Base-by-base conservation (phyloP, 2,113 vertebrate species). In the Dolichallabes microphthalmus region DNA sequence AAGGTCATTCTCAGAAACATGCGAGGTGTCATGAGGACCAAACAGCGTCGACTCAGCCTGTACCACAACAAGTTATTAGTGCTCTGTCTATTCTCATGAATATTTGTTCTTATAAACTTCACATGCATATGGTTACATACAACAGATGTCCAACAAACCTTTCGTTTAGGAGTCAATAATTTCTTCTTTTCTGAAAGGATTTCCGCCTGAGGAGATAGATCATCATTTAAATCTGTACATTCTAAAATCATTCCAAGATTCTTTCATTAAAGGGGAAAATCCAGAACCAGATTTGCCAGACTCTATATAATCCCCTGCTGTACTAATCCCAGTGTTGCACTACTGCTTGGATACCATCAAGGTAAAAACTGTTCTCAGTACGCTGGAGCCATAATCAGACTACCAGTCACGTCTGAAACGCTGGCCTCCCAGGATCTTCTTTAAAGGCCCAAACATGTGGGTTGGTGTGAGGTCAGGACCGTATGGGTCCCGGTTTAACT, bases 21-120 rank as follows among this genome's bases (percentile, higher is more conserved):
- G 95, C 57, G 97, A 98, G 9, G 92, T 93, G 89, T 99, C 98
- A 25, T 99, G 98, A 25, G 98, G 98, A 76, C 97, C 97, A 88
- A 99, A 99, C 79, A 99, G 91, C 1, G 86, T 81, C 15, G 94
- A 94, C 90, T 96, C 95, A 0, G 90, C 57, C 94, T 95, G 87
- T 0, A 91, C 90, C 87, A 90, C 39, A 57, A 80, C 17, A 53
- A 0, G 19, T 45, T 35, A 30, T 12, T 7, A 30, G 19, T 60
- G 15, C 4, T 52, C 25, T 61, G 55, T 61, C 30, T 35, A 15
- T 3, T 20, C n/a, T 53, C 15, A 66, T 52, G 13, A 12, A 35
- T 8, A 15, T 15, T 57, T 19, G 4, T 64, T 2, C 27, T 32
- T 63, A 3, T 61, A 14, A 81, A 39, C 17, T 14, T 25, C 57